Base-by-base conservation (phyloP, 2,797 vertebrate species). In the Trachops cirrhosus region DNA sequence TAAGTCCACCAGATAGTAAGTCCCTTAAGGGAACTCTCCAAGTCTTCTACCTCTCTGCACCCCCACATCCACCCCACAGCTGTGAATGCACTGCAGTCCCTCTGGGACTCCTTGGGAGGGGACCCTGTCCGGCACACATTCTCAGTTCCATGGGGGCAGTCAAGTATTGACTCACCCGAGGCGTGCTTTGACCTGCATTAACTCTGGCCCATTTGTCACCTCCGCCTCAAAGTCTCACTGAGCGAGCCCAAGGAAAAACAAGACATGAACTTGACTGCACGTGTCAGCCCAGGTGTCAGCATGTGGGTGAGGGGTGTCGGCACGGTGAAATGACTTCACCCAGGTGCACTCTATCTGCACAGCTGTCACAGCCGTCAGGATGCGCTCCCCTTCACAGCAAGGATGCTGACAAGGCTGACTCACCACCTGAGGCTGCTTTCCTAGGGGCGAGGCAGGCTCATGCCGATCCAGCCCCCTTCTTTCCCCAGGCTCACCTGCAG, bases 201-300 rank as follows among this genome's bases (percentile, higher is more conserved):
- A 57, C 85, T 85, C 88, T 78, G 62, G 46, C 39, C 39, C 32
- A 50, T 18, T 22, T 74, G 52, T 87, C 89, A 85, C 19, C 52
- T 75, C 86, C 6, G 26, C 46, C 34, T 89, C 64, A 4, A 48
- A 70, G 48, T 80, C 71, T 94, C 46, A 93, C 44, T 54, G 93
- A 92, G 91, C 75, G 32, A 83, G 50, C 54, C 50, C 24, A 29
- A n/a, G 78, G 88, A 73, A 90, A 92, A 96, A 74, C 9, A 44
- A 75, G 84, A 75, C 90, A 92, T 37, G 86, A 93, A 77, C 80
- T 70, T n/a, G 86, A 92, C 3, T 29, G 80, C 74, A 94, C 80
- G 29, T 54, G 82, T 93, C 57, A 46, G 41, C 68, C 50, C 54
- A 29, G 62, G 73, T 86, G 64, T 95, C 88, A 52, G 39, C 44